A percentile compares a stretch with the other conserved stretches of the same genome.
Evolutionary conservation across 2,797 vertebrate genomes (phyloP).

Genomic region (Phataginus tricuspis): DNA sequence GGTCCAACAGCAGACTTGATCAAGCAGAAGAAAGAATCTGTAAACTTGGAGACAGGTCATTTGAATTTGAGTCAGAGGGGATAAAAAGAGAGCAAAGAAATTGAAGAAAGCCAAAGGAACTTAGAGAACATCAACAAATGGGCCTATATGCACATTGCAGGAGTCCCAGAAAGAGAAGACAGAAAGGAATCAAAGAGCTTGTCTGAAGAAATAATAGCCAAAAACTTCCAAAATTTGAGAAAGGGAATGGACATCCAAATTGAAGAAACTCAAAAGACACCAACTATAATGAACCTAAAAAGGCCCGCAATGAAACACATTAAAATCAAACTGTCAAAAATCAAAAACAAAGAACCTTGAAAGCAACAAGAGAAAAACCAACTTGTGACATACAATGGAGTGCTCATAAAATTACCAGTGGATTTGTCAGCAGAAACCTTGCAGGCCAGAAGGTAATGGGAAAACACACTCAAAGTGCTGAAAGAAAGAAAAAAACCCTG

Average conservation of each 20-base stretch:
- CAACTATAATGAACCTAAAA: background rate
- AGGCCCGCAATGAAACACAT: background rate
- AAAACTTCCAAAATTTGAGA: background rate
- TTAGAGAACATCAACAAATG: background rate
- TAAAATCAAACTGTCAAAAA: background rate
- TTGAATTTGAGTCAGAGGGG: background rate
- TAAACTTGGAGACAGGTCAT: background rate
- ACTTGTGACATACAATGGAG: background rate
- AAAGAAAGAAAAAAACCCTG: background rate
- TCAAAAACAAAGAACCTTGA: background rate
- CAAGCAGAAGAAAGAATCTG: constrained; percentile 23
- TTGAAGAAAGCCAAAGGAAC: background rate
- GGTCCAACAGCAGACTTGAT: background rate
- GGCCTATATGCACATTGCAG: background rate
- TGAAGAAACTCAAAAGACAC: constrained; percentile 38
- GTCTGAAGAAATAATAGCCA: background rate
- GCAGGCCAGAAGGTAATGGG: background rate
- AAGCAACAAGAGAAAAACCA: background rate
- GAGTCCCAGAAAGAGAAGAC: background rate
- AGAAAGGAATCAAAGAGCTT: background rate
- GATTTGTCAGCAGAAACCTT: constrained; percentile 51
- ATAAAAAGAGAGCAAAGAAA: background rate
- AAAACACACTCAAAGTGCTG: background rate
- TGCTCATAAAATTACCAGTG: background rate
- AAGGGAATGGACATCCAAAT: constrained; percentile 40